Evolutionary conservation across 2,888 invertebrate species (phyloP), one percentile per base, ranked within the genome.

Genomic region (Linnaemya tessellans): DNA sequence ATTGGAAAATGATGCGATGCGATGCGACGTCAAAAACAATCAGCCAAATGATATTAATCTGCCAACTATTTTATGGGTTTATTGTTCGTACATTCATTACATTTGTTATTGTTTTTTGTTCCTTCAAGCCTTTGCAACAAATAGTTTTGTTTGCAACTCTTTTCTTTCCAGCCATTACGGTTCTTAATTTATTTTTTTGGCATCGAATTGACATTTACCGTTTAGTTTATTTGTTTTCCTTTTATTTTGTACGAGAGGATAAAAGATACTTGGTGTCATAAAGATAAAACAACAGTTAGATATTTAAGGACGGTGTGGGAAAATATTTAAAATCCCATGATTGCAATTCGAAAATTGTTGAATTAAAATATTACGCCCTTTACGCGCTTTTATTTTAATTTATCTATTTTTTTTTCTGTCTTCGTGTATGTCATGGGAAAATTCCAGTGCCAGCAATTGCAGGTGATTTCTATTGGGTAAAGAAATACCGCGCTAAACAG

Each of bases 11-110:
- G 46, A 71, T 80, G 65, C 46, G 75, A 85, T 30, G 65, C 51
- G 75, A 85, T 30, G 65, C 51, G 75, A 85, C 74, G 85, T 85
- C 85, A 82, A 82, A 75, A 79, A 79, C 82, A 82, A 80, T 82
- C 71, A 79, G 54, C 43, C 70, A 71, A 77, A 84, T 85, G 80
- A 85, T 85, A 75, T 75, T 64, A 75, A 85, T 85, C 80, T 51
- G 71, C 64, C 56, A 80, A 74, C 67, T 51, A 51, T 80, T 80
- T 80, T 30, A 67, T 18, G 38, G 20, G 41, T 60, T 41, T 60
- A 62, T 74, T 74, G 43, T 79, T 79, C 15, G 10, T 64, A 15
- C 35, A 1, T 58, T 77, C 3, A 8, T n/a, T 22, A 5, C 3
- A 25, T 1, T 4, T n/a, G 20, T 38, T 22, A 1, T 9, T n/a